Conservation (phyloP, 2,797 vertebrate genomes). For the Chaetophractus vellerosus region DNA sequence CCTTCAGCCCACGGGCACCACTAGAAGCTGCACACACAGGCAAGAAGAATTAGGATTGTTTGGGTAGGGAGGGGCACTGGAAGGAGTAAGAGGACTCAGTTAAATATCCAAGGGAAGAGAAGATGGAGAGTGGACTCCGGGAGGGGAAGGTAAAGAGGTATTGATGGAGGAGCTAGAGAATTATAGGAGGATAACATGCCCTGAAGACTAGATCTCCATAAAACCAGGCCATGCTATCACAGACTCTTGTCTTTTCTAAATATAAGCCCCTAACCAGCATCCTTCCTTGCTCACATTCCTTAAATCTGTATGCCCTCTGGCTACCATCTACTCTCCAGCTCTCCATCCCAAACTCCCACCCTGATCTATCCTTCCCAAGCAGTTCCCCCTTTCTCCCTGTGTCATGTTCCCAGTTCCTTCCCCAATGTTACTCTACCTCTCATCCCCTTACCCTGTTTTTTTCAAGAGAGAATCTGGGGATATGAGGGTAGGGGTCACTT, state of each 20-base stretch:
- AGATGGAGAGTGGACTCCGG: neutral
- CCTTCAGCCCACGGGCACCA: slow-evolving; percentile 94
- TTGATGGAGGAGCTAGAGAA: neutral
- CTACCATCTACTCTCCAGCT: neutral
- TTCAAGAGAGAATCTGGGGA: neutral
- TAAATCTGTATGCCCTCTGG: neutral
- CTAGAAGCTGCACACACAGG: slow-evolving; percentile 89
- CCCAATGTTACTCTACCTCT: neutral
- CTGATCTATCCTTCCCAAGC: neutral
- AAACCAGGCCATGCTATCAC: neutral
- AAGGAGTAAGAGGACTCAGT: neutral
- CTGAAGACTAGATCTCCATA: neutral
- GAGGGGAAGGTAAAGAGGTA: neutral
- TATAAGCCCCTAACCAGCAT: neutral
- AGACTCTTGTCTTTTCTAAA: neutral
- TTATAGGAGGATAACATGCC: neutral
- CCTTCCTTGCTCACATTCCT: neutral
- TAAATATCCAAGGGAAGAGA: neutral
- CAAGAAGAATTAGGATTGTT: neutral
- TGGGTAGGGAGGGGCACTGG: neutral
- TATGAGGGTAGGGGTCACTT: neutral
- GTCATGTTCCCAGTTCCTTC: neutral
- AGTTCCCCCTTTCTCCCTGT: neutral
- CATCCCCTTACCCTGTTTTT: neutral
- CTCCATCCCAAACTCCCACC: neutral